Percentiles rank a stretch among this genome's conserved stretches.
Conservation (phyloP, 2,888 invertebrate species). For the Harpagoxenus sublaevis region DNA sequence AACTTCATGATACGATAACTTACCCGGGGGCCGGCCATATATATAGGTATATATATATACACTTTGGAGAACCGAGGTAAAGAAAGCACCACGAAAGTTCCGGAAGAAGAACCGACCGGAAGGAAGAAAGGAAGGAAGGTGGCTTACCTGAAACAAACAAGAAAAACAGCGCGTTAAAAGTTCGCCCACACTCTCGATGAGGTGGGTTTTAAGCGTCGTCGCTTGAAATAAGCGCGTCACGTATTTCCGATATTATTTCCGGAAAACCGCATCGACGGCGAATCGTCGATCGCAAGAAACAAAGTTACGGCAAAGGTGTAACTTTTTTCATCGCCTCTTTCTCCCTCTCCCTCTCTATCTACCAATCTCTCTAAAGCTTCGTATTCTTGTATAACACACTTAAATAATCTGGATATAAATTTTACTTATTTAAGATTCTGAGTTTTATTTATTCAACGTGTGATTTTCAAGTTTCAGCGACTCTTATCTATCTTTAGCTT, state of each 20-base stretch:
- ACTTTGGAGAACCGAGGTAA: slow-evolving; percentile 33
- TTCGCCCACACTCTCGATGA: slow-evolving; percentile 46
- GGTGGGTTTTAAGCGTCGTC: slow-evolving; percentile 36
- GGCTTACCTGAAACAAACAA: slow-evolving; percentile 78
- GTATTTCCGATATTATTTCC: slow-evolving; percentile 60
- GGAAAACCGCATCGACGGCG: slow-evolving; percentile 38
- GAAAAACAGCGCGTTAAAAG: slow-evolving; percentile 54
- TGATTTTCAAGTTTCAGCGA: background rate
- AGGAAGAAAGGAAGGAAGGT: slow-evolving; percentile 41
- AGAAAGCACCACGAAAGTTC: slow-evolving; percentile 26
- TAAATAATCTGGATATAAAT: background rate
- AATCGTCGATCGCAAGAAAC: slow-evolving; percentile 36
- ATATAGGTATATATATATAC: background rate
- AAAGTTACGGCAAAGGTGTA: slow-evolving; percentile 41
- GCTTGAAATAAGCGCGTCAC: slow-evolving; percentile 53
- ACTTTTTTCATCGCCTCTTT: slow-evolving; percentile 7
- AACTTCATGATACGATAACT: slow-evolving; percentile 54
- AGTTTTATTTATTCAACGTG: background rate
- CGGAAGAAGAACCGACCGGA: slow-evolving; percentile 27
- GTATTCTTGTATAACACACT: background rate
- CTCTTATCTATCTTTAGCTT: background rate
- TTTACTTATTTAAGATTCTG: background rate
- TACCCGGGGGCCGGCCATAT: slow-evolving; percentile 25
- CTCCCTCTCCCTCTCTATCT: background rate
- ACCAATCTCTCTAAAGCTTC: background rate